phyloP scores from a whole-genome alignment of 2,797 vertebrate species.

The Megalops cyprinoides region DNA sequence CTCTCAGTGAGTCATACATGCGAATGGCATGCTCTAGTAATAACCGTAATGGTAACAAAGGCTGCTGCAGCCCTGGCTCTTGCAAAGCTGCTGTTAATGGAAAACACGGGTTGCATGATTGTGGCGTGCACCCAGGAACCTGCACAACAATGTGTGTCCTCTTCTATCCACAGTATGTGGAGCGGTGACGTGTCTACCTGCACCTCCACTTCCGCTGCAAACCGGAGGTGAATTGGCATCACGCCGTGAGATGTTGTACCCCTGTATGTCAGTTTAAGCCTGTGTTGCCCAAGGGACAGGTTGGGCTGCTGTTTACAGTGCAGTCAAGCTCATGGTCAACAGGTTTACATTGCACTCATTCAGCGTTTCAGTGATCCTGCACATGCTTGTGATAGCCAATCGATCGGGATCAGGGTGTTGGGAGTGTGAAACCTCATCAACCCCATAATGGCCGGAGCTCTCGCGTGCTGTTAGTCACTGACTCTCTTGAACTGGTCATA shows the following conservation, averaged over 20 bases:
- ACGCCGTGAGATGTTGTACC: conserved; percentile 40
- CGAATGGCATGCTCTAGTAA: background rate
- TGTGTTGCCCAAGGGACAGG: background rate
- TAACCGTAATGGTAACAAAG: background rate
- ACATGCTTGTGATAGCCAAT: conserved; percentile 5
- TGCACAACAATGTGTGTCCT: conserved; percentile 66
- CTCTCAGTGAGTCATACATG: background rate
- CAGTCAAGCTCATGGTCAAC: background rate
- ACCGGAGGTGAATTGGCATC: conserved; percentile 74
- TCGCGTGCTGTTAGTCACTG: no score
- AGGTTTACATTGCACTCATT: background rate
- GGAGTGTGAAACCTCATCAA: no score
- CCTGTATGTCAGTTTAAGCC: conserved; percentile 43
- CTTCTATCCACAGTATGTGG: conserved; percentile 77
- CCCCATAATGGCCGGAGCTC: no score
- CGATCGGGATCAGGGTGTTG: no score
- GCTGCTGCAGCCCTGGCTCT: background rate
- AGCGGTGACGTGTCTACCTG: conserved; percentile 78
- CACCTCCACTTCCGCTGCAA: conserved; percentile 78
- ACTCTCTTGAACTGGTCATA: no score
- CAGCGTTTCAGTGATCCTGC: background rate
- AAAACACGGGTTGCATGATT: conserved; percentile 26
- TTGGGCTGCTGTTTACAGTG: background rate
- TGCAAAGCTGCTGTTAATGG: conserved; percentile 22
- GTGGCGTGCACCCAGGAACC: conserved; percentile 30